phyloP scores from a whole-genome alignment of 1,140 invertebrate species.

The Magallana gigas region DNA sequence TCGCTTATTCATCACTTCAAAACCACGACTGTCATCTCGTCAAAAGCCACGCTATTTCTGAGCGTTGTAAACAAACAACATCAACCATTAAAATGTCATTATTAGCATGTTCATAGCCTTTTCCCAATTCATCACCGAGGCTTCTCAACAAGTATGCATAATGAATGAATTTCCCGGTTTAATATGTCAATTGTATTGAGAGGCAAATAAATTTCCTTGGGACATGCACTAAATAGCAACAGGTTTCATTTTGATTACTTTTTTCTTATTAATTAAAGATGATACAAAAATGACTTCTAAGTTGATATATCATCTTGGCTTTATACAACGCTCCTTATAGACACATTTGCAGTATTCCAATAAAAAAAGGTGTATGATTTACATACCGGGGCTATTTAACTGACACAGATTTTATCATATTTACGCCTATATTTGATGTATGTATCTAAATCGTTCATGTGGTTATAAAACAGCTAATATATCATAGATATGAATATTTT shows the following conservation, averaged over 20 bases:
- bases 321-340: neutral
- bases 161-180: conserved; percentile 33
- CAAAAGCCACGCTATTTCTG: conserved; percentile 21
- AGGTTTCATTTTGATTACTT: neutral
- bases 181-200: conserved; percentile 25
- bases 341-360: neutral
- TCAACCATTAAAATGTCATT: conserved; percentile 27
- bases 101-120: conserved; percentile 4
- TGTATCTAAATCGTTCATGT: no score
- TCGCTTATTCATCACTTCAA: conserved; percentile 26
- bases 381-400: no score
- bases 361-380: neutral
- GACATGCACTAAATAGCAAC: conserved; percentile 19
- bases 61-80: conserved; percentile 28
- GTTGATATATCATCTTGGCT: neutral
- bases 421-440: no score
- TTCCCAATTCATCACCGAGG: conserved; percentile 20
- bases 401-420: no score
- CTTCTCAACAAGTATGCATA: conserved; percentile 22
- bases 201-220: conserved; percentile 3
- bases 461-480: no score
- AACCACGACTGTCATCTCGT: conserved; percentile 21
- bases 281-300: neutral
- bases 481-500: no score
- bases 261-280: conserved; percentile 18